Base-by-base conservation (phyloP, 2,888 invertebrate genomes). In the Pyrrhia umbra region DNA sequence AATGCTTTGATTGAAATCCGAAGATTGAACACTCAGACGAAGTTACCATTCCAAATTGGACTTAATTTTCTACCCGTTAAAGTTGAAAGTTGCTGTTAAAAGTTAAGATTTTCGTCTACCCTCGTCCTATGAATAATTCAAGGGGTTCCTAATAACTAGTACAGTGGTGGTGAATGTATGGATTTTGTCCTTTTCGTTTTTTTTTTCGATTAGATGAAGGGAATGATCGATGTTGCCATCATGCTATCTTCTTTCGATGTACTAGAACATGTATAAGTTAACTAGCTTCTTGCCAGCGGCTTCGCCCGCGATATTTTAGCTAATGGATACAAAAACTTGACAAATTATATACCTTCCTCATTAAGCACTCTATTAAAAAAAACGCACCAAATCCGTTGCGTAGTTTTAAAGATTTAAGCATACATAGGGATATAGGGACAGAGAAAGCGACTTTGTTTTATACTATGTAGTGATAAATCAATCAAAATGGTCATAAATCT, bases 111-210 rank as follows among this genome's bases (percentile, higher is more conserved):
- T 88, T 87, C 85, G 88, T 88, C 87, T 91, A 89, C 92, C 93
- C 90, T 86, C 90, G 77, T 82, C 83, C 84, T 88, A 94, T 94
- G 94, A 94, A 94, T 94, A 88, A 94, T 94, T 94, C 94, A 94
- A 86, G 85, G 88, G 86, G 83, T 89, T 90, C 90, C 92, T 93
- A 93, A 93, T 94, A 94, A 93, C 92, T 90, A 68, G 67, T 70
- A 74, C 63, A 69, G 75, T 65, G 49, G 61, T 68, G 54, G 71
- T 43, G 61, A 57, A 77, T 68, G 63, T 75, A 77, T 80, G 49
- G 65, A 59, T 76, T 81, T 68, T 69, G 75, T 75, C 68, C 57
- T 59, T 81, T 70, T 65, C 60, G 56, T 45, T 45, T 47, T 77
- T 73, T 68, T 60, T 68, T 52, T 27, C 61, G 65, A 61, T 73